A percentile compares a stretch with the other conserved stretches of the same genome.
Evolutionary conservation across 2,888 invertebrate species (phyloP).

Genomic region (Amphipoea lucens): DNA sequence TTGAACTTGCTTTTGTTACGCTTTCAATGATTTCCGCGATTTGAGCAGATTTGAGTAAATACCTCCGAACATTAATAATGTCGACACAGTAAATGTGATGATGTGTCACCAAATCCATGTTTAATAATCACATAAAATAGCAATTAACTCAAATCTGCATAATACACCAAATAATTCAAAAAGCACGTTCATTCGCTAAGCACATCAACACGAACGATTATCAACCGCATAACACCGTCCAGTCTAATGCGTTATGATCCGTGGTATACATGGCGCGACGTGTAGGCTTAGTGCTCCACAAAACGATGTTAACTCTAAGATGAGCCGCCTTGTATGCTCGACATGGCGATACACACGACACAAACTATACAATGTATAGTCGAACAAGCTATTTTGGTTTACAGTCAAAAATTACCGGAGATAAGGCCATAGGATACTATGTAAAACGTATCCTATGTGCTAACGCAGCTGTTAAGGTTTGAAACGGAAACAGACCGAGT

Average conservation of each 20-base stretch:
- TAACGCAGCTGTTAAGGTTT: too few species aligned
- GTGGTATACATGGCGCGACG: constrained; percentile 43
- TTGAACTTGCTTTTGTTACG: background rate
- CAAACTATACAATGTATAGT: background rate
- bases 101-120: background rate
- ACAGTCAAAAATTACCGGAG: background rate
- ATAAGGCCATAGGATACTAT: background rate
- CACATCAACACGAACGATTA: constrained; percentile 1
- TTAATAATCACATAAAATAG: background rate
- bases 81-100: background rate
- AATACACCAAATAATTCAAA: constrained; percentile 19
- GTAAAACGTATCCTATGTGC: background rate
- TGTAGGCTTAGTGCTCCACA: constrained; percentile 39
- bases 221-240: constrained; percentile 42
- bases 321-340: constrained; percentile 36
- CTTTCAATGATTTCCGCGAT: background rate
- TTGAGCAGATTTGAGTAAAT: background rate
- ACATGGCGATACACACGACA: constrained; percentile 14
- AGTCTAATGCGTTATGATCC: constrained; percentile 55
- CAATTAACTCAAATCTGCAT: background rate
- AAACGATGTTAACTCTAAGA: constrained; percentile 54
- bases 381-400: background rate
- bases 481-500: background rate
- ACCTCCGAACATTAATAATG: background rate
- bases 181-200: constrained; percentile 7